Evolutionary conservation across 1,140 invertebrate species (phyloP), one percentile per base, ranked within the genome.

Genomic region (Plectrocnemia conspersa): DNA sequence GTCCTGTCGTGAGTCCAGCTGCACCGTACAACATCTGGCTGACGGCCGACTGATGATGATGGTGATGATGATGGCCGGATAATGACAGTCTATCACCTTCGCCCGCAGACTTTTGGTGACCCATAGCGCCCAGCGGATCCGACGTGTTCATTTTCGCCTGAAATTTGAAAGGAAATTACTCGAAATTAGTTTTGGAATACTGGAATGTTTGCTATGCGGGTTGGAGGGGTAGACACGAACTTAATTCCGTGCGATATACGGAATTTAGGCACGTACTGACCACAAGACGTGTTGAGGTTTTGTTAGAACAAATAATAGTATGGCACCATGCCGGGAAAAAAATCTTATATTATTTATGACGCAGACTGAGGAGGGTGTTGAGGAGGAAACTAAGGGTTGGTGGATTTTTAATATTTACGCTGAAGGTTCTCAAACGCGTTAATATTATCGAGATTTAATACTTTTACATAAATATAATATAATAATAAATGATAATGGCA

Each of bases 121-220:
- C 66, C 54, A 57, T 57, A 15, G 45, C 59, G 4, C 69, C 69
- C 1, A 75, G 58, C 0, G 63, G 61, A 59, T 79, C 78, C 0
- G 68, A 68, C 13, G 72, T 73, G 52, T 76, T 79, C 78, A 79
- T 80, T 66, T 80, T 80, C 45, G 78, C 77, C 78, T 80, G 68
- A 23, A 71, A 78, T 32, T 15, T 2, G 13, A 16, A 42, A 32
- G 1, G 2, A 29, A 19, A 22, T 44, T 23, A 6, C 15, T 29
- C 6, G 27, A 29, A 29, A 7, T 29, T 29, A 29, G n/a, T 29
- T 7, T 6, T 29, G 6, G 27, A 7, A 29, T 29, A 29, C 6
- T 7, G 6, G 6, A 29, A 29, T n/a, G 6, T 29, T 7, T 7
- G 27, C 27, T 6, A 29, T 29, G 27, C n/a, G n/a, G n/a, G 6